These are phyloP conservation scores for Cydia fagiglandana DNA, from an alignment of 1,140 invertebrate genomes.

Conservation along the genomic window DNA sequence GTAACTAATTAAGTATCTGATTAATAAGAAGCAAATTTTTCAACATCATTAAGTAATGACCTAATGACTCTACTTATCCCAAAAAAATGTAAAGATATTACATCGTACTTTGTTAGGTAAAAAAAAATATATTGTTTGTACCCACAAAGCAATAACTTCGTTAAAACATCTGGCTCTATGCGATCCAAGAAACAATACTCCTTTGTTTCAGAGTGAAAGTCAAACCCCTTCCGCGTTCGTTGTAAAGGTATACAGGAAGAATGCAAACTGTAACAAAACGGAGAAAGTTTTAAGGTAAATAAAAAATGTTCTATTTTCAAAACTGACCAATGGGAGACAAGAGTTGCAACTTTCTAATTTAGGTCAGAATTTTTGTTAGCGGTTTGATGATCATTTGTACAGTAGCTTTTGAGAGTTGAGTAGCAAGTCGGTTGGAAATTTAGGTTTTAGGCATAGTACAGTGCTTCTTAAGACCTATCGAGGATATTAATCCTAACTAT, in stretches of 20 bases:
- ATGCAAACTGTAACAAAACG: constrained; percentile 73
- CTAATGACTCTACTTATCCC: too few species aligned
- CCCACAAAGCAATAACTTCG: background rate
- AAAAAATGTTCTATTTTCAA: constrained; percentile 55
- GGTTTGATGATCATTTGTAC: constrained; percentile 56
- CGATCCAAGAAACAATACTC: constrained; percentile 41
- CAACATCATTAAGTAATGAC: too few species aligned
- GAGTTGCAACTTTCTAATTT: constrained; percentile 71
- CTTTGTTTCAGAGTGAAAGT: constrained; percentile 72
- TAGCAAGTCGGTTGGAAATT: background rate
- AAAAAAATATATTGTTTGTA: background rate
- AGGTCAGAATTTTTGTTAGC: constrained; percentile 52
- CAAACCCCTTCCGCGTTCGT: constrained; percentile 64
- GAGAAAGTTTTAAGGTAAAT: constrained; percentile 68
- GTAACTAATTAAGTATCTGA: background rate
- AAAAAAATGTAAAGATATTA: too few species aligned
- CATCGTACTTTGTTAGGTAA: too few species aligned
- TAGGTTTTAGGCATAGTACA: background rate
- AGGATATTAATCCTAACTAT: too few species aligned
- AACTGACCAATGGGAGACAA: constrained; percentile 59
- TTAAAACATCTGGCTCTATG: constrained; percentile 22
- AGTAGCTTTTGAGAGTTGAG: constrained; percentile 46
- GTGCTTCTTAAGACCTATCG: background rate
- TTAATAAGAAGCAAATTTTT: too few species aligned
- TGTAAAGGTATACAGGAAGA: constrained; percentile 63